A percentile compares a stretch with the other conserved stretches of the same genome.
Evolutionary conservation across 1,140 invertebrate species (phyloP).

Genomic region (Homalodisca vitripennis): DNA sequence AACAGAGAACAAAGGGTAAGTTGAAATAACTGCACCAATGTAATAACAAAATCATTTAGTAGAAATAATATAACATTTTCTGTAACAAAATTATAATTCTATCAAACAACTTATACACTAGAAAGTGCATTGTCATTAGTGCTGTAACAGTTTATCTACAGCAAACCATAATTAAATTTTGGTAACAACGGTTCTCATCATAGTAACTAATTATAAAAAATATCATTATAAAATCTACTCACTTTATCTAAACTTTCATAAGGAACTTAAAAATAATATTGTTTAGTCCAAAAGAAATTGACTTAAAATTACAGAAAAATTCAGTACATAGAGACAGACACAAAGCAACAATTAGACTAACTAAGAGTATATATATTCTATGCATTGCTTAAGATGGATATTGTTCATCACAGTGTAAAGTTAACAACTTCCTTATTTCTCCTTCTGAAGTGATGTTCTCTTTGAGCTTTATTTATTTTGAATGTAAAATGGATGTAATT

Average conservation of each 20-base stretch:
- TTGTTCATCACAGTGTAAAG: background rate
- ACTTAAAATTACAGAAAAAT: constrained; percentile 7
- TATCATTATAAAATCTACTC: constrained; percentile 4
- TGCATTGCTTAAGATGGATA: background rate
- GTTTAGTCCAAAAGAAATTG: background rate
- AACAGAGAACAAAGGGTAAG: too few species aligned
- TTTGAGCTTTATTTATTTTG: too few species aligned
- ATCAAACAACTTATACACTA: background rate
- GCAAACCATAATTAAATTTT: background rate
- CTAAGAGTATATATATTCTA: too few species aligned
- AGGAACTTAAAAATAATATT: background rate
- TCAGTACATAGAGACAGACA: background rate
- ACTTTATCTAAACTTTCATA: background rate
- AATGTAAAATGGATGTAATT: too few species aligned
- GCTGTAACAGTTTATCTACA: background rate
- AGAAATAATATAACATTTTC: constrained; percentile 12
- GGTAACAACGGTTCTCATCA: background rate
- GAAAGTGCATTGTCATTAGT: background rate
- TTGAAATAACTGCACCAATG: background rate
- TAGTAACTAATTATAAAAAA: constrained; percentile 1
- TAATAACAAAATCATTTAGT: constrained; percentile 15
- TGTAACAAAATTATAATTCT: constrained; percentile 17
- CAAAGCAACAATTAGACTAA: background rate
- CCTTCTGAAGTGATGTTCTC: too few species aligned
- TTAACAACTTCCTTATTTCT: background rate